Conservation (phyloP, 2,113 vertebrate species). For the Melanerpes aurifrons region DNA sequence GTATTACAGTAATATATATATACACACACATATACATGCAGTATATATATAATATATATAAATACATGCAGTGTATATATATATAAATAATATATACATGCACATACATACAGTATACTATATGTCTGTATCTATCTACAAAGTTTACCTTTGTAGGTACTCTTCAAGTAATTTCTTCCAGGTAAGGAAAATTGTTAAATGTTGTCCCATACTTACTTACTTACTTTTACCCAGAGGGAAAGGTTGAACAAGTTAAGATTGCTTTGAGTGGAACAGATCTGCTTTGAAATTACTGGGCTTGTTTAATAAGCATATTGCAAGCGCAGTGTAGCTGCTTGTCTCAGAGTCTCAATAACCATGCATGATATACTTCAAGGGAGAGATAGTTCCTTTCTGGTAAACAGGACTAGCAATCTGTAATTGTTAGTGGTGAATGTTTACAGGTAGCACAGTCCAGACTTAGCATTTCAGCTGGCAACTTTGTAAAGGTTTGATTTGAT, state of each 20-base stretch:
- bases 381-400: not conserved
- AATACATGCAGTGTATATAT: too few relatives aligned
- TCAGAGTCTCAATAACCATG: not conserved
- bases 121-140: too few relatives aligned
- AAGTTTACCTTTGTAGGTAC: not conserved
- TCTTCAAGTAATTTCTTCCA: not conserved
- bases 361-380: not conserved
- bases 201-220: not conserved
- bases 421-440: not conserved
- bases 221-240: not conserved
- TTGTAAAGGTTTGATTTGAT: slow-evolving; percentile 19
- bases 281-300: not conserved
- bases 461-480: not conserved
- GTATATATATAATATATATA: too few relatives aligned
- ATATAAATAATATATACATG: too few relatives aligned
- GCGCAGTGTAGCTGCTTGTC: not conserved
- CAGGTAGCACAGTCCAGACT: not conserved
- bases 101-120: too few relatives aligned
- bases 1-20: not conserved
- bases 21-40: too few relatives aligned
- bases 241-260: not conserved
- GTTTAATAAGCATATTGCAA: not conserved
- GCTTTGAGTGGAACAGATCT: not conserved
- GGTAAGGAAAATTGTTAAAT: not conserved
- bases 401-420: not conserved